Conservation (phyloP, 92 coral and sea anemone genomes). For the Actinostola sp. region DNA sequence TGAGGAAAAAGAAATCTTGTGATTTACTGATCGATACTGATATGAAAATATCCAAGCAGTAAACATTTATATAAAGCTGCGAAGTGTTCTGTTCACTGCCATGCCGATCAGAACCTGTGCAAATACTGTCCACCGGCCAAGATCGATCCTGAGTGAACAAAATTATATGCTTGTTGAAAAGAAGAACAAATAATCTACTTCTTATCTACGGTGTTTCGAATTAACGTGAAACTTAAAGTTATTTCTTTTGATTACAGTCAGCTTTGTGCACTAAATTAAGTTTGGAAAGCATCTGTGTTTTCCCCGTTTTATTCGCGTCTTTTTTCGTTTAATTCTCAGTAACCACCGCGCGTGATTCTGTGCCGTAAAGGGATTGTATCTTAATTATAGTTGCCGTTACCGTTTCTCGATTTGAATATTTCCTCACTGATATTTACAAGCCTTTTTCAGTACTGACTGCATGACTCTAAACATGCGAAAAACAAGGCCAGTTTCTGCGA, state of each 20-base stretch:
- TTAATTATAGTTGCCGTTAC: neutral
- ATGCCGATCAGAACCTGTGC: constrained; percentile 9
- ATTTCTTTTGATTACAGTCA: neutral
- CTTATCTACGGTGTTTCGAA: constrained; percentile 7
- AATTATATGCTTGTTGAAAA: constrained; percentile 31
- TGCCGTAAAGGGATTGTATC: neutral
- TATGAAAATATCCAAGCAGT: too few relatives aligned
- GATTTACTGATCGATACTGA: too few relatives aligned
- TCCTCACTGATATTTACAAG: too few relatives aligned
- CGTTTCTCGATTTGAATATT: neutral
- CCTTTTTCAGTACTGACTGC: too few relatives aligned
- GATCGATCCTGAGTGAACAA: neutral
- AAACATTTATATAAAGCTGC: too few relatives aligned
- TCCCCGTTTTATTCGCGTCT: neutral
- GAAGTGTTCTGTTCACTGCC: too few relatives aligned
- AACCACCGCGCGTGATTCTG: too few relatives aligned
- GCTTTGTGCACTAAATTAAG: neutral
- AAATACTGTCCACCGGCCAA: constrained; percentile 6
- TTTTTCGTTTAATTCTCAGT: neutral
- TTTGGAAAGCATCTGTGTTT: neutral
- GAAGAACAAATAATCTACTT: constrained; percentile 12
- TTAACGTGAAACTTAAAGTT: constrained; percentile 10
- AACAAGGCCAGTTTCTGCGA: too few relatives aligned
- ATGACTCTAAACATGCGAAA: too few relatives aligned
- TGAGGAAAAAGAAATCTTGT: too few relatives aligned